Percentiles rank a stretch among this genome's conserved stretches.
Conservation (phyloP, 2,113 vertebrate genomes). For the Calidris pygmaea region DNA sequence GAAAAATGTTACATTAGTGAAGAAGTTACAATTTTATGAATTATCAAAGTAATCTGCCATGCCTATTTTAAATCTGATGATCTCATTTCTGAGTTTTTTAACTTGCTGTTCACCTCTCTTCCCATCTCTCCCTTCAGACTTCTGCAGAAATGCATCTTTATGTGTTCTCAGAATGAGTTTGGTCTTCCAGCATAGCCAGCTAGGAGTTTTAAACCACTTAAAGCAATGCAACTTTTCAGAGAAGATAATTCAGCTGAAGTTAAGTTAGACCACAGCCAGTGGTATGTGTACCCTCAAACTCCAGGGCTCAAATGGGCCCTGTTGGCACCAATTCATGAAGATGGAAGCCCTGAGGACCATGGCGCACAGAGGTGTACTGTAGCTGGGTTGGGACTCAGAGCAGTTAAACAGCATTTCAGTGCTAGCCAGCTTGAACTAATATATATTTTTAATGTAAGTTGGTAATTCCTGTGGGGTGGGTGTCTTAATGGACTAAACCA, state of each 20-base stretch:
- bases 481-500: background rate
- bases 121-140: background rate
- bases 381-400: background rate
- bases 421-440: background rate
- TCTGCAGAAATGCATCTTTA: background rate
- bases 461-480: background rate
- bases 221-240: background rate
- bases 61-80: background rate
- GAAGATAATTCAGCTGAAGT: background rate
- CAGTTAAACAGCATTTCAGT: background rate
- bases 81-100: background rate
- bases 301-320: fast-evolving
- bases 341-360: background rate
- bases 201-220: background rate
- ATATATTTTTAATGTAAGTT: background rate
- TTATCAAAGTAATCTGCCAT: background rate
- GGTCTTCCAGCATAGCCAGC: background rate
- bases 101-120: background rate
- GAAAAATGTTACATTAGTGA: background rate
- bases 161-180: background rate
- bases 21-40: background rate
- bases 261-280: background rate
- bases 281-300: background rate
- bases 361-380: fast-evolving
- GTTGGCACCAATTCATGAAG: fast-evolving